A percentile compares a stretch with the other conserved stretches of the same genome.
These are phyloP conservation scores for Mycteria americana DNA, from an alignment of 2,797 vertebrate genomes.

Conservation along the genomic window DNA sequence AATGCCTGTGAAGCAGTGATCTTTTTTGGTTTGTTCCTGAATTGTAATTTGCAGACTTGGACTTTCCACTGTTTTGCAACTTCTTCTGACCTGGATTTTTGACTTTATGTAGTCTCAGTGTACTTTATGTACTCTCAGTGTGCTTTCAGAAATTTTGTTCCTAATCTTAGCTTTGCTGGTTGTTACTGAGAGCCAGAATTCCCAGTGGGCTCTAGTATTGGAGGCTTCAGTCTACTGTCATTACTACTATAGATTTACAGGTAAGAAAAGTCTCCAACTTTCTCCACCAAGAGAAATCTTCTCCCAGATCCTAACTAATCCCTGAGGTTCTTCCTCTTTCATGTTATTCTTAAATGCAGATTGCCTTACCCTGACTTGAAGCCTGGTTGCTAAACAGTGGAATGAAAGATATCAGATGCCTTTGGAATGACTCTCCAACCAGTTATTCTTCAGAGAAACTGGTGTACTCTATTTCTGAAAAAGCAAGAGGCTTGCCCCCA, in stretches of 20 bases:
- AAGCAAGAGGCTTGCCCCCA: not conserved
- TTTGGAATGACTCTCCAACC: not conserved
- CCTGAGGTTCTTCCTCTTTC: not conserved
- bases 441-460: not conserved
- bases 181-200: not conserved
- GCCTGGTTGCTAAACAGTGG: not conserved
- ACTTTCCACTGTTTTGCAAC: conserved; percentile 52
- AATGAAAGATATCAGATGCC: not conserved
- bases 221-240: not conserved
- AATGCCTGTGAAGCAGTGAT: conserved; percentile 1
- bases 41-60: conserved; percentile 38
- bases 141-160: not conserved
- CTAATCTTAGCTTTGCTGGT: not conserved
- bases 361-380: not conserved
- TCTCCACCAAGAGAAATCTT: not conserved
- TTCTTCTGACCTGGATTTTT: conserved; percentile 31
- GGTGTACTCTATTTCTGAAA: not conserved
- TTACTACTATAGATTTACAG: not conserved
- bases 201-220: not conserved
- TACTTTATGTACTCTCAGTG: not conserved
- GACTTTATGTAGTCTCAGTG: not conserved
- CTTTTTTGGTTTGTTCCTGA: conserved; percentile 59
- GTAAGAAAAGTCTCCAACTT: not conserved
- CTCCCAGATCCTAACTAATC: not conserved
- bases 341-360: not conserved